phyloP scores from a whole-genome alignment of 1,140 invertebrate genomes.

The Heterodera schachtii region DNA sequence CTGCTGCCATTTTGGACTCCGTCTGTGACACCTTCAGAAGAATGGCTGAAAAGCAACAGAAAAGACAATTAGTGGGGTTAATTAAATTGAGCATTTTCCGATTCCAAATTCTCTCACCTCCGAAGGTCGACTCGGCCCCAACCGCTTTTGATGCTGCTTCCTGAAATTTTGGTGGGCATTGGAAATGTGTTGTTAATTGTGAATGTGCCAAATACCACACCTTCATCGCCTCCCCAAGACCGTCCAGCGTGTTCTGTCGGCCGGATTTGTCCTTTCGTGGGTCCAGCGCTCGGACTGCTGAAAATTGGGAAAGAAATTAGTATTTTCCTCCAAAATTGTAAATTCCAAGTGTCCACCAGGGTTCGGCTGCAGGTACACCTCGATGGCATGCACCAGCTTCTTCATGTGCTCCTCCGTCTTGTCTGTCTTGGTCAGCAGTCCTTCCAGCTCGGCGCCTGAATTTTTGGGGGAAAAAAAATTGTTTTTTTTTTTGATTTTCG shows the following conservation, averaged over 20 bases:
- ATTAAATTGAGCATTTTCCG: constrained; percentile 57
- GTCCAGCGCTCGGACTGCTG: constrained; percentile 87
- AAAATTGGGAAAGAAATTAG: not conserved
- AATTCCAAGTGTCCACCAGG: constrained; percentile 72
- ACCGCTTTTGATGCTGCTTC: constrained; percentile 85
- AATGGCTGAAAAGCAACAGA: constrained; percentile 68
- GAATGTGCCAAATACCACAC: not conserved
- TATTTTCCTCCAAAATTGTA: not conserved
- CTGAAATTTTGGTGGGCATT: not conserved
- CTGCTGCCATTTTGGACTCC: constrained; percentile 83
- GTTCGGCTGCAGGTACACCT: constrained; percentile 87
- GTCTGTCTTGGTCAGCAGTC: constrained; percentile 80
- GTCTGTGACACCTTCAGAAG: constrained; percentile 86
- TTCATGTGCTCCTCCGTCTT: constrained; percentile 84
- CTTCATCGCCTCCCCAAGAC: constrained; percentile 85
- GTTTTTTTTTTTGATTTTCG: not conserved
- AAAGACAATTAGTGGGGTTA: constrained; percentile 54
- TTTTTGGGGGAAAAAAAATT: not conserved
- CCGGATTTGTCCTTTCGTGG: constrained; percentile 86
- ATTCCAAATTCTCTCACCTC: constrained; percentile 66
- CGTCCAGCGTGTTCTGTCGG: constrained; percentile 82
- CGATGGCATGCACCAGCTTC: constrained; percentile 80
- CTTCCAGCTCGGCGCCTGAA: constrained; percentile 84
- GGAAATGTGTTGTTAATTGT: not conserved
- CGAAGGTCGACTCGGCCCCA: constrained; percentile 84